Base-by-base conservation (phyloP, 1,140 invertebrate genomes). In the Maconellicoccus hirsutus region DNA sequence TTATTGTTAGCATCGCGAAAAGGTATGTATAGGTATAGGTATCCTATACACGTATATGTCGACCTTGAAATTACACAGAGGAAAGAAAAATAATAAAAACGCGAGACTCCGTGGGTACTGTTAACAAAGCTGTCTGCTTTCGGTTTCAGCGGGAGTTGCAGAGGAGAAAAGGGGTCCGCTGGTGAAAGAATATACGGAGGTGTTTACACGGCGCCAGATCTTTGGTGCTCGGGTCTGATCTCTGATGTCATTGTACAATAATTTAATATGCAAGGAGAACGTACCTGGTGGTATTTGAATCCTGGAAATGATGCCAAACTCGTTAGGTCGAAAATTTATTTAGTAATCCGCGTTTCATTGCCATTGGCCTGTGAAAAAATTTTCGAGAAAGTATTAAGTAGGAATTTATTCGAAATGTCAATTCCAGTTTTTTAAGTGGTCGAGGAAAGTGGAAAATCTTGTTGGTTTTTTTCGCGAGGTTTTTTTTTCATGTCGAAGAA, bases 61-160 rank as follows among this genome's bases (percentile, higher is more conserved):
- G 61, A 66, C 61, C 61, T 66, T 66, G 61, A 66, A 66, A 66
- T 66, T 26, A 66, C 61, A 66, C 61, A 66, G 61, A 66, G 61
- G 61, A 66, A 59, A 59, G 52, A 59, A 66, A 66, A 66, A 66
- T 66, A 66, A 66, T 66, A 66, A 66, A 66, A 66, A 66, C 61
- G 61, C 61, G 61, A 66, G 61, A 66, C 61, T 66, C 25, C 61
- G 61, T 66, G 22, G 61, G 61, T 66, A 66, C 61, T 66, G 25
- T 66, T 66, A 66, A 66, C 61, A 26, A 66, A 66, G 61, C 61
- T 66, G 61, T 66, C 61, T 66, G 61, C 61, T 66, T 66, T 66
- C 61, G 25, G 61, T 66, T 66, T 66, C 61, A 66, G 25, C 61
- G 25, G 25, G 61, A 66, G 61, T 66, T 66, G 22, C 61, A 66